Conservation (phyloP, 1,140 invertebrate species). For the Drosophila pachea region DNA sequence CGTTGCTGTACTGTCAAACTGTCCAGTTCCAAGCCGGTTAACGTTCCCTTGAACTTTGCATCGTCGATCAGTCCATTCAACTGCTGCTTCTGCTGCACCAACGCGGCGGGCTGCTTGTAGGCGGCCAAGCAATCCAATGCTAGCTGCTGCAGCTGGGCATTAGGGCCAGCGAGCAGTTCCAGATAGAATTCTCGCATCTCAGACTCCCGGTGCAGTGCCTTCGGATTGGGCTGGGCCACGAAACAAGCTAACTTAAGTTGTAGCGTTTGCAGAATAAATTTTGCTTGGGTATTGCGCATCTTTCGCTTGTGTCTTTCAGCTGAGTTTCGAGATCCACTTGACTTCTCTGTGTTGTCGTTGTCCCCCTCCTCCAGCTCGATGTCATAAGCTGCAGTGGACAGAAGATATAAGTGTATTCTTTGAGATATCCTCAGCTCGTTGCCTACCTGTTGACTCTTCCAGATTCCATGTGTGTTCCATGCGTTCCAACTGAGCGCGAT, state of each 20-base stretch:
- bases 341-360: conserved; percentile 26
- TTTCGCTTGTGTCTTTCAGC: conserved; percentile 29
- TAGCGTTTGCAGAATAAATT: conserved; percentile 74
- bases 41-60: conserved; percentile 91
- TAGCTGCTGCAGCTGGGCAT: conserved; percentile 88
- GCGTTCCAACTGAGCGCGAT: conserved; percentile 78
- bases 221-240: conserved; percentile 89
- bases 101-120: conserved; percentile 87
- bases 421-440: background rate
- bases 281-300: conserved; percentile 32
- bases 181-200: conserved; percentile 87
- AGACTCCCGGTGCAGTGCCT: conserved; percentile 86
- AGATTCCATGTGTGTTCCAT: conserved; percentile 67
- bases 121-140: conserved; percentile 91
- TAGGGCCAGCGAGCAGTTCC: conserved; percentile 88
- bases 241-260: conserved; percentile 84
- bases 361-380: conserved; percentile 47
- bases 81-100: conserved; percentile 88
- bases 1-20: conserved; percentile 85
- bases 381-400: conserved; percentile 44
- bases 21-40: conserved; percentile 88
- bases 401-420: background rate
- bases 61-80: conserved; percentile 90
- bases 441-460: conserved; percentile 27
- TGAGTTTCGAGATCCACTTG: conserved; percentile 38